These are phyloP conservation scores for Pinctada fucata DNA, from an alignment of 2,888 invertebrate species.

Conservation along the genomic window DNA sequence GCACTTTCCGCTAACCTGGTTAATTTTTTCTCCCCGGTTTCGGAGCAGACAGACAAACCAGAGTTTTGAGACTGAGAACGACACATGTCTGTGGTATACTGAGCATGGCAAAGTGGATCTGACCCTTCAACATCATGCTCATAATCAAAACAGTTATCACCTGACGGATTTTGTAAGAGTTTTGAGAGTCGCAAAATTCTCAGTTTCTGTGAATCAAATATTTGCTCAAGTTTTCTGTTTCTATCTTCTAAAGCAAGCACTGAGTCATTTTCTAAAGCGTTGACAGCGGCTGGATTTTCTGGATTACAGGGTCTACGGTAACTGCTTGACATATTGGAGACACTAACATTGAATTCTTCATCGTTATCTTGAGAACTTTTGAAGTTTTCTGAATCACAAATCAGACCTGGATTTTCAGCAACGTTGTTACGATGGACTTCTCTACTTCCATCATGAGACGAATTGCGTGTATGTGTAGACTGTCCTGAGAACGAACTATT, in stretches of 20 bases:
- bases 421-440: not conserved
- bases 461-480: not conserved
- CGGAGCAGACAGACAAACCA: slow-evolving; percentile 63
- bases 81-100: not conserved
- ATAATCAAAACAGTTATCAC: slow-evolving; percentile 8
- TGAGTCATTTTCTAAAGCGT: slow-evolving; percentile 24
- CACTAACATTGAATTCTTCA: slow-evolving; percentile 9
- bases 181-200: slow-evolving; percentile 27
- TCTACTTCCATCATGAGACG: not conserved
- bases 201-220: slow-evolving; percentile 26
- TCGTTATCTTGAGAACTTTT: not conserved
- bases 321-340: slow-evolving; percentile 13
- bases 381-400: slow-evolving; percentile 4
- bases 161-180: slow-evolving; percentile 17
- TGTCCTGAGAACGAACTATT: slow-evolving; percentile 5
- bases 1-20: slow-evolving; percentile 28
- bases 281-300: not conserved
- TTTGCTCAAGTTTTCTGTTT: slow-evolving; percentile 27
- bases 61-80: slow-evolving; percentile 59
- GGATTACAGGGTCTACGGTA: not conserved
- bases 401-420: not conserved
- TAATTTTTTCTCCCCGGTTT: slow-evolving; percentile 59
- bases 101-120: not conserved
- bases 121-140: slow-evolving; percentile 24
- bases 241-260: slow-evolving; percentile 21